Evolutionary conservation across 1,140 invertebrate genomes (phyloP), one percentile per base, ranked within the genome.

Genomic region (Bombus sylvicola): DNA sequence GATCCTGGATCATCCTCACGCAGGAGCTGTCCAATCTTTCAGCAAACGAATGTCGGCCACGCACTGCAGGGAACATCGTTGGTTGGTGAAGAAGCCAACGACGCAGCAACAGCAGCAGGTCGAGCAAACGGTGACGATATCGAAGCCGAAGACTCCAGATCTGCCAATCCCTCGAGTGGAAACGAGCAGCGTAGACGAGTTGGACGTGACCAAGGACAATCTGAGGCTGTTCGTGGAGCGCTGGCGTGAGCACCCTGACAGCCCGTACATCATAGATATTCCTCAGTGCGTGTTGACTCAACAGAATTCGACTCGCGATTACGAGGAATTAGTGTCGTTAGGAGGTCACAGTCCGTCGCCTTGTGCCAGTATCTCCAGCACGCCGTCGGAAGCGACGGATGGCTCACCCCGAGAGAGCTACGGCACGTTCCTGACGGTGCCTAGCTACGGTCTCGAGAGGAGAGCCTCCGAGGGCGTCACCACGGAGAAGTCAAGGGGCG

Each of bases 151-250:
- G 22, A 18, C 43, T 13, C 78, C 47, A 59, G 43, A 57, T 12
- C 1, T 39, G 13, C n/a, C 43, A 13, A 64, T 64, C 18, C 34
- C 57, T 10, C 22, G 79, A 3, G 95, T 86, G 89, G 91, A 64
- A 87, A 92, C 92, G 81, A 41, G 88, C 91, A 74, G 91, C 89
- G 66, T 81, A 83, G 88, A 96, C 80, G 97, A 97, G 86, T 95
- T 98, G 90, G 97, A 98, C 91, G 96, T 97, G 78, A 96, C 98
- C n/a, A 98, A 98, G 95, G 97, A 98, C 92, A 98, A 98, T 94
- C 95, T 98, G 28, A 96, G 97, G 85, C 95, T 97, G 87, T 98
- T 98, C 94, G 98, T 98, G n/a, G 98, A 98, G 90, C 96, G 98
- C 72, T 98, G 98, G 98, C 97, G 97, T 83, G 97, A 98, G 88